A percentile compares a stretch with the other conserved stretches of the same genome.
phyloP scores from a whole-genome alignment of 2,113 vertebrate species.

The Dicaeum eximium region DNA sequence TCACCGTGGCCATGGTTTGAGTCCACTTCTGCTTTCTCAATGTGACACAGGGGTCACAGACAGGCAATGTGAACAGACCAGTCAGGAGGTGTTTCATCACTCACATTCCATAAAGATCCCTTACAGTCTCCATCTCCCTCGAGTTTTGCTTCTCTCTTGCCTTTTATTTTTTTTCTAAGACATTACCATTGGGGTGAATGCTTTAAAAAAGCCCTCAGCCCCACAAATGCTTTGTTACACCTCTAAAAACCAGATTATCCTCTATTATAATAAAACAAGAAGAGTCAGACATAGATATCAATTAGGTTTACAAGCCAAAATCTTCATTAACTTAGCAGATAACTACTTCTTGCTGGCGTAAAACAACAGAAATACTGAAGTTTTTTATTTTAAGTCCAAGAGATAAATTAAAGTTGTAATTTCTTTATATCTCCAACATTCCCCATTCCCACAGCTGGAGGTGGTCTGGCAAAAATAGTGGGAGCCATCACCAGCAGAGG shows the following conservation, averaged over 20 bases:
- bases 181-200: background rate
- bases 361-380: background rate
- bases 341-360: background rate
- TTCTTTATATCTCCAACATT: background rate
- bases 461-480: background rate
- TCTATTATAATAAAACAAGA: background rate
- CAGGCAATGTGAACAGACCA: background rate
- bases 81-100: background rate
- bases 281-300: background rate
- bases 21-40: background rate
- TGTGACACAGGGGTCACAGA: background rate
- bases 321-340: background rate
- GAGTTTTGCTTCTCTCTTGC: background rate
- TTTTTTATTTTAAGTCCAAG: background rate
- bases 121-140: background rate
- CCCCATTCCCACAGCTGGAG: background rate
- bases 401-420: background rate
- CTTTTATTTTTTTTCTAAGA: background rate
- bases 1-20: background rate
- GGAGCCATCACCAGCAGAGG: fast-evolving
- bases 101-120: background rate
- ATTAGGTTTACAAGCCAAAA: background rate
- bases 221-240: background rate
- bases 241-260: background rate
- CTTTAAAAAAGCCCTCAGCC: background rate